These are phyloP conservation scores for Ceriagrion tenellum DNA, from an alignment of 2,888 invertebrate species.

Conservation along the genomic window DNA sequence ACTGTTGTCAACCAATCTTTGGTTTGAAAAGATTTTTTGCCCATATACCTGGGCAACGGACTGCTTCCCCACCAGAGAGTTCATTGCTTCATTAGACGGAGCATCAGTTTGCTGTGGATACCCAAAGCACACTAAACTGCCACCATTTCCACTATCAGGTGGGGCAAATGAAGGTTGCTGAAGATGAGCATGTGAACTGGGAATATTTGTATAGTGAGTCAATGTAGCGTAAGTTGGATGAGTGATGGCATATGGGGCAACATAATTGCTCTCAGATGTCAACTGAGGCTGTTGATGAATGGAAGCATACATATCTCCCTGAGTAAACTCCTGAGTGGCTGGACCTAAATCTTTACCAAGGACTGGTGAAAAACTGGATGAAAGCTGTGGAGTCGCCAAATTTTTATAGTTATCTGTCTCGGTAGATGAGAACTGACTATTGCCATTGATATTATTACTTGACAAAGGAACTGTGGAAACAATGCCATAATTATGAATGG, in stretches of 20 bases:
- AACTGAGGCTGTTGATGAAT: constrained; percentile 39
- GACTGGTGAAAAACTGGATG: not conserved
- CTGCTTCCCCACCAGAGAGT: not conserved
- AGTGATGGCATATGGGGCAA: not conserved
- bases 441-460: not conserved
- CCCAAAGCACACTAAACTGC: not conserved
- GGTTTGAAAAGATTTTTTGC: not conserved
- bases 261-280: not conserved
- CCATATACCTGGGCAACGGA: constrained; percentile 12
- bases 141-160: not conserved
- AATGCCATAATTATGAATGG: not conserved
- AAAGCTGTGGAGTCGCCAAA: not conserved
- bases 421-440: not conserved
- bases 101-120: not conserved
- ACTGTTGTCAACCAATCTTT: constrained; percentile 12
- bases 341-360: not conserved
- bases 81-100: not conserved
- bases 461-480: not conserved
- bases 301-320: not conserved
- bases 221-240: not conserved
- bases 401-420: constrained; percentile 9
- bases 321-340: not conserved
- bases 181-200: not conserved
- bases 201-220: not conserved
- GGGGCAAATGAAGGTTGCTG: not conserved